A percentile compares a stretch with the other conserved stretches of the same genome.
These are phyloP conservation scores for Pristiophorus japonicus DNA, from an alignment of 2,113 vertebrate species.

Conservation along the genomic window DNA sequence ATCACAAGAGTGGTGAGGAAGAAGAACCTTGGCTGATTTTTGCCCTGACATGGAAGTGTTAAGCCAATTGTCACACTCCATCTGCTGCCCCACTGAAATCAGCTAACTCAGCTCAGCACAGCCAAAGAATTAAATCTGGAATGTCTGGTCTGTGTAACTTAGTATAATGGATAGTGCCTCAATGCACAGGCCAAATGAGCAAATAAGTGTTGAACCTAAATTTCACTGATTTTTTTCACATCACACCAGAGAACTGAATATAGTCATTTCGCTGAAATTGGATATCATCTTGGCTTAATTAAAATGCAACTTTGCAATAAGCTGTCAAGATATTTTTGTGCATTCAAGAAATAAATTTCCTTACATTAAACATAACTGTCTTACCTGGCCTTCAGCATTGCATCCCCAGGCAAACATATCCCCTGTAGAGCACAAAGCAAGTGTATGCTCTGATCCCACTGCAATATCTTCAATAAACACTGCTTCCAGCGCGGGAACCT, in stretches of 20 bases:
- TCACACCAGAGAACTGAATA: neutral
- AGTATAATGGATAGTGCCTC: too few relatives aligned
- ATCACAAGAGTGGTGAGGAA: neutral
- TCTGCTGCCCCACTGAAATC: neutral
- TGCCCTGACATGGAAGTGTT: neutral
- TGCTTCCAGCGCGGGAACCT: slow-evolving; percentile 62
- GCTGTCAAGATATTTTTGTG: neutral
- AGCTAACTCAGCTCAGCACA: neutral
- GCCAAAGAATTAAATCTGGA: neutral
- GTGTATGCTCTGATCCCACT: slow-evolving; percentile 65
- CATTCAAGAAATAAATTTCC: neutral
- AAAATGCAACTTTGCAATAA: neutral
- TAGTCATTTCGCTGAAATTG: neutral
- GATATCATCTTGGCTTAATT: neutral
- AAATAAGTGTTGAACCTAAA: neutral
- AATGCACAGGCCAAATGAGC: neutral
- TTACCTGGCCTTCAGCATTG: slow-evolving; percentile 70
- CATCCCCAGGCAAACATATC: slow-evolving; percentile 68
- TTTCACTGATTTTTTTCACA: neutral
- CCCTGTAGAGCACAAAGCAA: slow-evolving; percentile 60
- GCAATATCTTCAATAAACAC: slow-evolving; percentile 64
- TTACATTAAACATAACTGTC: neutral
- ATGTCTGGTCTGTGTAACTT: neutral
- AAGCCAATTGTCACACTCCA: neutral
- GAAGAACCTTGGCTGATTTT: neutral